Evolutionary conservation across 2,113 vertebrate genomes (phyloP).

Genomic region (Actenoides hombroni): DNA sequence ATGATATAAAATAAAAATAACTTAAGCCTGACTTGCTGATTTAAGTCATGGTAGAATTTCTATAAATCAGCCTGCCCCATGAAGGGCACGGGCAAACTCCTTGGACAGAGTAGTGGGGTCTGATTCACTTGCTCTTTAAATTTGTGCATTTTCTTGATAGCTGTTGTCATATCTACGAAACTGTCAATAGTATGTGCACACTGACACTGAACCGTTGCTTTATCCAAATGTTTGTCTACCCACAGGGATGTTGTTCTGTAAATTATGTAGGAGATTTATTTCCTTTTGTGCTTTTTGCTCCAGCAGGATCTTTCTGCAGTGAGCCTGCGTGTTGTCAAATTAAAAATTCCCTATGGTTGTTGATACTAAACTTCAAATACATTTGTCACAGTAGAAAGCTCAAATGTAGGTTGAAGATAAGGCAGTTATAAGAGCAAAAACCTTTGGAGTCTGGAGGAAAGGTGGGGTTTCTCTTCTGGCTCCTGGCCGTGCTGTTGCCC

Average conservation of each 20-base stretch:
- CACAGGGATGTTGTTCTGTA: not conserved
- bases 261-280: not conserved
- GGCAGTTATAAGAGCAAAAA: not conserved
- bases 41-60: not conserved
- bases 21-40: not conserved
- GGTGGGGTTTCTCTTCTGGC: not conserved
- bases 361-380: not conserved
- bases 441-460: not conserved
- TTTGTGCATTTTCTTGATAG: not conserved
- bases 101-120: rapidly evolving
- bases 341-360: not conserved
- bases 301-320: not conserved
- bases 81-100: rapidly evolving
- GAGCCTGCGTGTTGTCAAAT: not conserved
- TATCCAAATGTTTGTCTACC: not conserved
- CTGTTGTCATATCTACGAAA: not conserved
- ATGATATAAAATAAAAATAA: not conserved
- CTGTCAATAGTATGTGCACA: rapidly evolving
- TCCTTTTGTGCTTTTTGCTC: not conserved
- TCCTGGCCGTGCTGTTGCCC: not conserved
- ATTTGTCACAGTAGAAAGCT: not conserved
- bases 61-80: not conserved
- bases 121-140: not conserved
- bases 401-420: not conserved
- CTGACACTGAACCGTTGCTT: not conserved